Percentiles rank a stretch among this genome's conserved stretches.
Conservation (phyloP, 2,113 vertebrate genomes). For the Gopherus evgoodei region DNA sequence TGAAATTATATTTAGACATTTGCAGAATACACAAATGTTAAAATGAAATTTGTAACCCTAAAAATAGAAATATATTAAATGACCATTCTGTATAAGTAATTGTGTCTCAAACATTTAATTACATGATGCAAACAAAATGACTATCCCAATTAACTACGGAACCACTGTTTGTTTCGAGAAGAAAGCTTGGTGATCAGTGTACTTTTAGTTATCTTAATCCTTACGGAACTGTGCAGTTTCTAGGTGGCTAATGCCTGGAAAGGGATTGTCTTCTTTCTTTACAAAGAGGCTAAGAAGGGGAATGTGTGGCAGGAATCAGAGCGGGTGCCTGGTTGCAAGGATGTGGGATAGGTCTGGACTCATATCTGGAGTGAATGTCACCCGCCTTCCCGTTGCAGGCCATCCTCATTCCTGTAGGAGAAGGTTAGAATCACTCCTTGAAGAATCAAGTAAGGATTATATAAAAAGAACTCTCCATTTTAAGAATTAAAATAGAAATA, state of each 20-base stretch:
- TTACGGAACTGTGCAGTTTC: not conserved
- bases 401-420: not conserved
- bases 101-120: conserved; percentile 7
- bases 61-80: conserved; percentile 17
- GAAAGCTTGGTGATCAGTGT: not conserved
- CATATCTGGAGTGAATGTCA: not conserved
- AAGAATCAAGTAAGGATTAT: not conserved
- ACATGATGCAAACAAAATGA: not conserved
- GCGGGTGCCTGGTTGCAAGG: not conserved
- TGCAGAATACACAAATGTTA: conserved; percentile 38
- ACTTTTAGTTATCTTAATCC: not conserved
- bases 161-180: not conserved
- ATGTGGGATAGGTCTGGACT: not conserved
- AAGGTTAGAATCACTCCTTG: not conserved
- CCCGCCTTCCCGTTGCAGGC: not conserved
- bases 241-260: not conserved
- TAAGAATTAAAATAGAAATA: not conserved
- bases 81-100: conserved; percentile 22
- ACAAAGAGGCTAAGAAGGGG: not conserved
- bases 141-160: conserved; percentile 11
- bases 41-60: conserved; percentile 21
- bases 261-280: not conserved
- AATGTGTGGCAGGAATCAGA: not conserved
- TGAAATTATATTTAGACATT: conserved; percentile 39
- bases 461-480: not conserved